Percentiles rank a stretch among this genome's conserved stretches.
phyloP scores from a whole-genome alignment of 1,140 invertebrate genomes.

The Drosophila simulans region DNA sequence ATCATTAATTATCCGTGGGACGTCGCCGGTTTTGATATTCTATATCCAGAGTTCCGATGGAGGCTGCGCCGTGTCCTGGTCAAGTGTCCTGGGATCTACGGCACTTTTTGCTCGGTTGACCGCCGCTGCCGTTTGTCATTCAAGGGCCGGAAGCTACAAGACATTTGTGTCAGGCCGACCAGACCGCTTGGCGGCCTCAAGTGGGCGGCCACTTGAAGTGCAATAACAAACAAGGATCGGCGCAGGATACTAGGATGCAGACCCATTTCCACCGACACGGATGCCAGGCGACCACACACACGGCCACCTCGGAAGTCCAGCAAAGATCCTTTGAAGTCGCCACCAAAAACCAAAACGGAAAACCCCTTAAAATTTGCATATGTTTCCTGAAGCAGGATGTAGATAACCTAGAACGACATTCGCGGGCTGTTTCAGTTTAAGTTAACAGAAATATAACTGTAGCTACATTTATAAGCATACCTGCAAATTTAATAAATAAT shows the following conservation, averaged over 20 bases:
- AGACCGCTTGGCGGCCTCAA: conserved; percentile 76
- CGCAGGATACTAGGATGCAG: neutral
- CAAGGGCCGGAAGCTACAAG: conserved; percentile 52
- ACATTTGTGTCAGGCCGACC: conserved; percentile 43
- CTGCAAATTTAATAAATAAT: no score
- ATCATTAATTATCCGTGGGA: conserved; percentile 54
- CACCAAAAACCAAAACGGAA: neutral
- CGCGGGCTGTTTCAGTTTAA: no score
- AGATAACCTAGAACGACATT: neutral
- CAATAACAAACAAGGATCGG: conserved; percentile 53
- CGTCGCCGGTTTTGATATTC: conserved; percentile 56
- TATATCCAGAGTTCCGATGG: conserved; percentile 72
- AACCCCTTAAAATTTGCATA: neutral
- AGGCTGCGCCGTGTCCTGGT: conserved; percentile 49
- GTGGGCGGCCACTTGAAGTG: conserved; percentile 59
- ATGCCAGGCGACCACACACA: conserved; percentile 30
- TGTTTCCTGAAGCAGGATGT: conserved; percentile 5
- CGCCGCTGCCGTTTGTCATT: conserved; percentile 38
- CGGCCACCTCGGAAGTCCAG: neutral
- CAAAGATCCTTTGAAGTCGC: conserved; percentile 8
- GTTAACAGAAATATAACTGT: no score
- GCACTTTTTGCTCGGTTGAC: conserved; percentile 69
- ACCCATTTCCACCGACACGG: neutral
- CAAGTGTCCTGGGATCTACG: conserved; percentile 48
- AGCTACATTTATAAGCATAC: no score